Evolutionary conservation across 2,888 invertebrate genomes (phyloP), one percentile per base, ranked within the genome.

Genomic region (Erebia epiphron): DNA sequence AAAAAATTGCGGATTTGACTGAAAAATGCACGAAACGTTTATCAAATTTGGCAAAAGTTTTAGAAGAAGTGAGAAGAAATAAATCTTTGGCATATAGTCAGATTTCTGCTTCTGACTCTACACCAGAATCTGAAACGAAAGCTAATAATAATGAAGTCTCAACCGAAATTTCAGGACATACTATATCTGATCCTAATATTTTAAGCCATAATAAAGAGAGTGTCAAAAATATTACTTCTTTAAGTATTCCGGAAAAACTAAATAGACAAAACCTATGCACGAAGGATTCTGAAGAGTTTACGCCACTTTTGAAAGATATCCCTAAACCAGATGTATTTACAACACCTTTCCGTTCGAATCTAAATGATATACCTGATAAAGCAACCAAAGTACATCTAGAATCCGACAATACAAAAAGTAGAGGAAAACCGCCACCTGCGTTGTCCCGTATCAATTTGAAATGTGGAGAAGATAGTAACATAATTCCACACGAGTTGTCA

Each of bases 401-500:
- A 49, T 63, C 70, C 21, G 66, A 58, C 13, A 72, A 62, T 43
- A 67, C 73, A 11, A 90, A 86, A 79, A 74, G 26, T 67, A 88
- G 86, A 77, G 79, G 78, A 1, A 89, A 83, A 73, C 93, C 93
- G 18, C 93, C 93, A n/a, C 87, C 93, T n/a, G 91, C 91, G 4
- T 78, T 92, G 43, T 84, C 88, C 21, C 85, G 92, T 41, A 80
- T 88, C 58, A 82, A 85, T 80, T 82, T 91, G 63, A 93, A 89
- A 81, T 80, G 84, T 72, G 82, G 79, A 1, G 83, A 86, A 73
- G 90, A 89, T 54, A 75, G 74, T n/a, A 68, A 79, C 69, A 73
- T 89, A n/a, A 76, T 86, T 66, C 93, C 93, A 0, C 96, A 95
- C 78, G 96, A 96, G 82, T 84, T 96, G 58, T 96, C 96, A 9